Conservation (phyloP, 1,140 invertebrate genomes). For the Heliconius hermathena region DNA sequence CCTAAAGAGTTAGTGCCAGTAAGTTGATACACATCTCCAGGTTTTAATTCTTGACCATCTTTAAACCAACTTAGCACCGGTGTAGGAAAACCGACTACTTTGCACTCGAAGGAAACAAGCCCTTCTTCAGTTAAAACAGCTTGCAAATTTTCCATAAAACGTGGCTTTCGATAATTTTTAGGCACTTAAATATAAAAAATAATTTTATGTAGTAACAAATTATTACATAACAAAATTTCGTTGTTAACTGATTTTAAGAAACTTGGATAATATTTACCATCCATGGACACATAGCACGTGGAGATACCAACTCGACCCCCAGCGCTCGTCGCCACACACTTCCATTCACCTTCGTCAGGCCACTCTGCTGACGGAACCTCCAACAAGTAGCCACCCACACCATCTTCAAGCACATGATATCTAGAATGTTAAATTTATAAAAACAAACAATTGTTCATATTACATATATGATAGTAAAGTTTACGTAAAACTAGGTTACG, state of each 20-base stretch:
- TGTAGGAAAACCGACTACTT: slow-evolving; percentile 95
- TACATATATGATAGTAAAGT: neutral
- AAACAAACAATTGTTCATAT: neutral
- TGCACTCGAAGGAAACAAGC: slow-evolving; percentile 95
- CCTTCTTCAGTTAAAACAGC: slow-evolving; percentile 95
- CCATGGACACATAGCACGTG: slow-evolving; percentile 87
- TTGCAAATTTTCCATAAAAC: slow-evolving; percentile 94
- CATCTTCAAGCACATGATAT: slow-evolving; percentile 90
- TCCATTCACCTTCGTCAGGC: slow-evolving; percentile 93
- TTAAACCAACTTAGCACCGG: slow-evolving; percentile 94
- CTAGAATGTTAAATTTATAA: slow-evolving; percentile 44
- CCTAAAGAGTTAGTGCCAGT: slow-evolving; percentile 94
- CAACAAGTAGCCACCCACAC: slow-evolving; percentile 89
- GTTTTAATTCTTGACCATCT: slow-evolving; percentile 94
- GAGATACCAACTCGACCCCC: slow-evolving; percentile 88
- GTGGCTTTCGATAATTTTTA: slow-evolving; percentile 93
- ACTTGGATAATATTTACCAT: slow-evolving; percentile 80
- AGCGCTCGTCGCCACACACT: slow-evolving; percentile 89
- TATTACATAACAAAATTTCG: neutral
- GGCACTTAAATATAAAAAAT: slow-evolving; percentile 84
- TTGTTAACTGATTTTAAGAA: neutral
- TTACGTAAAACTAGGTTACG: neutral
- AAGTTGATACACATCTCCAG: slow-evolving; percentile 95
- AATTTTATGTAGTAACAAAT: neutral
- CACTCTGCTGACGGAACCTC: slow-evolving; percentile 88